Evolutionary conservation across 2,797 vertebrate genomes (phyloP), one percentile per base, ranked within the genome.

Genomic region (Thamnophis elegans): DNA sequence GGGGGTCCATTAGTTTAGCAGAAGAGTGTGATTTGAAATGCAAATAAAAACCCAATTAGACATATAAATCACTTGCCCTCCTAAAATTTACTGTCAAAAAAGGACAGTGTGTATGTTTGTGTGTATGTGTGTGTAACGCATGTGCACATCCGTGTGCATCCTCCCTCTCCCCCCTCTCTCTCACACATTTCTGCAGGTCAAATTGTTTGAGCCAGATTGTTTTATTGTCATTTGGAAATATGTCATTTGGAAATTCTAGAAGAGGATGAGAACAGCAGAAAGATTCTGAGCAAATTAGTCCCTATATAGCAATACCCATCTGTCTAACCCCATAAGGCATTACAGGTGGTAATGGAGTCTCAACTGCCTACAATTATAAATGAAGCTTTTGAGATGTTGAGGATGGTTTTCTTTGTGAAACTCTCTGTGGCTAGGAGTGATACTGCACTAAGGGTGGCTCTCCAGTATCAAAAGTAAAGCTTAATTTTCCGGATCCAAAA

Each of bases 11-110:
- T 97, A 94, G 97, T 97, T 97, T 97, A 96, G 97, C 94, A 89
- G 95, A 97, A 93, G 96, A 97, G 93, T 42, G 56, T 93, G 97
- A 97, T 97, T 98, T 97, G 96, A 98, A 98, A 97, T 96, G 96
- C 97, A 96, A 97, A 97, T 97, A 97, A 97, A 98, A 96, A 95
- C 95, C 93, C 96, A 94, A 90, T 95, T 95, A 94, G 89, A 94
- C 68, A 78, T 58, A 95, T 93, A 95, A 95, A 96, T 97, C 96
- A 87, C 91, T 97, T 51, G 89, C 94, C 93, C 93, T 92, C 56
- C 92, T 89, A 93, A 91, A 65, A 96, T 92, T 93, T 68, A 92
- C 73, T 16, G 59, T 56, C 92, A 47, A 1, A 0, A n/a, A 78
- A 5, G 85, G 86, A 82, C 36, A 47, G 20, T 47, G 36, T 11